phyloP scores from a whole-genome alignment of 2,888 invertebrate species.

The Polia nebulosa region DNA sequence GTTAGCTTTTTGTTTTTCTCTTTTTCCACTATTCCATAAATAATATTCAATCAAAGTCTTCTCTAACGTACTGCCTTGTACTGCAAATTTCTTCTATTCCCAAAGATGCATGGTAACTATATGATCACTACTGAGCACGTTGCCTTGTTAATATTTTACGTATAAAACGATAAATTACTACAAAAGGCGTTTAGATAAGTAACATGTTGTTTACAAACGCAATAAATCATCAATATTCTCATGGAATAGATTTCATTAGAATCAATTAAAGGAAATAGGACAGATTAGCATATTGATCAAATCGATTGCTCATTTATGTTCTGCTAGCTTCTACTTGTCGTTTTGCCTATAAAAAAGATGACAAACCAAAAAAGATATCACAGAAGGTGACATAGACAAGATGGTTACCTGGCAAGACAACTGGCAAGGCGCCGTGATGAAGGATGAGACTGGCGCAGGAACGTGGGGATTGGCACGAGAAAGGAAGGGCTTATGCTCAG shows the following conservation, averaged over 20 bases:
- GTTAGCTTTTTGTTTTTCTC: background rate
- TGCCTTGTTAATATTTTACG: background rate
- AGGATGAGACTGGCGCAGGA: too few relatives aligned
- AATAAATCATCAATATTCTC: conserved; percentile 53
- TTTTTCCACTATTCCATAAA: too few relatives aligned
- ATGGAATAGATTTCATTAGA: conserved; percentile 43
- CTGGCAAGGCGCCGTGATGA: too few relatives aligned
- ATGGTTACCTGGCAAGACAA: too few relatives aligned
- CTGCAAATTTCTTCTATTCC: background rate
- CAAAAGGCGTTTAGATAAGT: conserved; percentile 13
- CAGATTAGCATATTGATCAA: conserved; percentile 49
- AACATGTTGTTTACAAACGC: conserved; percentile 39
- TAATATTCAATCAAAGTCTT: background rate
- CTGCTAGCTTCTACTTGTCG: background rate
- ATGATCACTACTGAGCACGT: background rate
- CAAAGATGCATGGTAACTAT: background rate
- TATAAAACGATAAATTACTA: conserved; percentile 11
- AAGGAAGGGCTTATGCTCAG: too few relatives aligned
- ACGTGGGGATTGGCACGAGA: too few relatives aligned
- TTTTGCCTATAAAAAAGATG: background rate
- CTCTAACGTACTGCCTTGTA: too few relatives aligned
- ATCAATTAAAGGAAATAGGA: conserved; percentile 54
- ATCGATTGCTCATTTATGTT: conserved; percentile 32
- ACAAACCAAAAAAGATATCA: background rate
- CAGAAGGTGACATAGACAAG: background rate